Conservation (phyloP, 2,888 invertebrate species). For the Eupithecia abbreviata region DNA sequence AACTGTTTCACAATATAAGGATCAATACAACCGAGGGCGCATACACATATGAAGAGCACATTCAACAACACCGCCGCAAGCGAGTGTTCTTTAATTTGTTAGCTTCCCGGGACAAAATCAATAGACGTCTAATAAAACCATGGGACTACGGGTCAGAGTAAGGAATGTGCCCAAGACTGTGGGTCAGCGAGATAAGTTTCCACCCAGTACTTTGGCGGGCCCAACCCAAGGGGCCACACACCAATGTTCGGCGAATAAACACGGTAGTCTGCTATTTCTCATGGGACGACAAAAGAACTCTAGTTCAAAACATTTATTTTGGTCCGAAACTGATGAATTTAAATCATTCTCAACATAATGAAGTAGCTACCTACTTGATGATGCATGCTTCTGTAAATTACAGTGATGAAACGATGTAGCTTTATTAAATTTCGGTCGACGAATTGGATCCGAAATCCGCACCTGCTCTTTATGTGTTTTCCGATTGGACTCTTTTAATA, state of each 20-base stretch:
- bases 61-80: neutral
- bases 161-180: slow-evolving; percentile 7
- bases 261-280: neutral
- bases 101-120: neutral
- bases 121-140: neutral
- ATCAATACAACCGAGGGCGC: neutral
- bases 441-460: slow-evolving; percentile 33
- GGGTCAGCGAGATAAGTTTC: slow-evolving; percentile 8
- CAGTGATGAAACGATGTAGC: slow-evolving; percentile 31
- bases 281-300: neutral
- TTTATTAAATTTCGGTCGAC: slow-evolving; percentile 34
- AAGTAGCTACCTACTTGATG: neutral
- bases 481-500: neutral
- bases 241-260: neutral
- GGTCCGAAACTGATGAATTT: neutral
- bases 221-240: neutral
- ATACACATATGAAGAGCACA: neutral
- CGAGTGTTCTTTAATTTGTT: neutral
- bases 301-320: neutral
- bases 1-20: neutral
- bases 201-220: neutral
- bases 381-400: neutral
- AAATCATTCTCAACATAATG: neutral
- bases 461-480: slow-evolving; percentile 8
- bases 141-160: neutral